Evolutionary conservation across 1,140 invertebrate genomes (phyloP).

Genomic region (Drosophila tsacasi): DNA sequence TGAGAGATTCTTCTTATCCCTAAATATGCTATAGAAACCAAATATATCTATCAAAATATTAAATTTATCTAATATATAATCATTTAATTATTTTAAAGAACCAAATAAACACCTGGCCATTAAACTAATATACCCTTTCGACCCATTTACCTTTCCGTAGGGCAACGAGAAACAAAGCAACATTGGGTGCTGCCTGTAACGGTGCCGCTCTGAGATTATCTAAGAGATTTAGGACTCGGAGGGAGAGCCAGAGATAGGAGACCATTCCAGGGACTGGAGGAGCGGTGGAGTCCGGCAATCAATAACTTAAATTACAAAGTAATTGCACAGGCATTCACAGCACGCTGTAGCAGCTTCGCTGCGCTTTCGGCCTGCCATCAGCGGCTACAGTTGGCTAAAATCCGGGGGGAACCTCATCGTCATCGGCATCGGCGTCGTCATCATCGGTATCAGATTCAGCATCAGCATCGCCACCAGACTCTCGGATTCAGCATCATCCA

Average conservation of each 20-base stretch:
- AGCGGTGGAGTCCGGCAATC: slow-evolving; percentile 74
- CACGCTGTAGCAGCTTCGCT: slow-evolving; percentile 67
- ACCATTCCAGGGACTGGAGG: slow-evolving; percentile 27
- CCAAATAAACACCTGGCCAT: neutral
- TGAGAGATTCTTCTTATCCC: neutral
- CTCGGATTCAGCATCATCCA: slow-evolving; percentile 19
- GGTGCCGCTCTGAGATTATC: slow-evolving; percentile 69
- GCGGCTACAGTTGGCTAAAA: slow-evolving; percentile 18
- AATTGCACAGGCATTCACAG: slow-evolving; percentile 84
- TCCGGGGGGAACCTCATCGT: slow-evolving; percentile 14
- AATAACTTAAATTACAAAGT: slow-evolving; percentile 85
- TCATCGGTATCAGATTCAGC: slow-evolving; percentile 24
- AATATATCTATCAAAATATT: neutral
- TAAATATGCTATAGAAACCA: neutral
- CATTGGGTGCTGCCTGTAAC: slow-evolving; percentile 75
- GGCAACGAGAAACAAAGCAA: slow-evolving; percentile 15
- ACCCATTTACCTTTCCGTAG: slow-evolving; percentile 46
- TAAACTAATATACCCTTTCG: slow-evolving; percentile 32
- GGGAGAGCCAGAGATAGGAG: slow-evolving; percentile 1
- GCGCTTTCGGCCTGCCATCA: slow-evolving; percentile 36
- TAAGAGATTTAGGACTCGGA: slow-evolving; percentile 42
- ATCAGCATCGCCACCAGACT: neutral
- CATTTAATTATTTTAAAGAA: neutral
- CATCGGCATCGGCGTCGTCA: slow-evolving; percentile 24
- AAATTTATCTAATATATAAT: neutral